A percentile compares a stretch with the other conserved stretches of the same genome.
Conservation (phyloP, 2,113 vertebrate genomes). For the Ornithorhynchus anatinus region DNA sequence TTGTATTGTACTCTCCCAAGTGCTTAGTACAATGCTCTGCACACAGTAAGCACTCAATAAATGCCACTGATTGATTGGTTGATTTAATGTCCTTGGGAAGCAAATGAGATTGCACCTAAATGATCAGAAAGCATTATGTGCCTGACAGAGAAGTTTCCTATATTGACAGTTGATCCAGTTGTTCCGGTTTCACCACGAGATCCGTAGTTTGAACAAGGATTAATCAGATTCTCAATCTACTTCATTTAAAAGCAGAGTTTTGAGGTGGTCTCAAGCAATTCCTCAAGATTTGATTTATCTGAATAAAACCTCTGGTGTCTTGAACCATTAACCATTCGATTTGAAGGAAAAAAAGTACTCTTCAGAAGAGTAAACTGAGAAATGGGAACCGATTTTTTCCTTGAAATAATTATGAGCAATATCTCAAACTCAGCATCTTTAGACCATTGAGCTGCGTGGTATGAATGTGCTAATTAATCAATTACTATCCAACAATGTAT, state of each 20-base stretch:
- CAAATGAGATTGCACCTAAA: constrained; percentile 51
- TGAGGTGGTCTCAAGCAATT: not conserved
- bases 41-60: too few relatives aligned
- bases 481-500: constrained; percentile 51
- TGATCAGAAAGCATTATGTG: constrained; percentile 38
- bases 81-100: constrained; percentile 50
- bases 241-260: constrained; percentile 26
- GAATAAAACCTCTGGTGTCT: constrained; percentile 53
- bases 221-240: not conserved
- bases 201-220: constrained; percentile 9
- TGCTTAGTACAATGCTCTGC: too few relatives aligned
- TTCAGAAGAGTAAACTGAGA: constrained; percentile 50
- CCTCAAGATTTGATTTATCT: constrained; percentile 34
- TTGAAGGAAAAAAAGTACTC: not conserved
- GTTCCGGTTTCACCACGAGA: constrained; percentile 2
- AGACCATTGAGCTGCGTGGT: constrained; percentile 52
- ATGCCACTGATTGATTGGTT: too few relatives aligned
- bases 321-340: constrained; percentile 42
- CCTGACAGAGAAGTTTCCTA: constrained; percentile 46
- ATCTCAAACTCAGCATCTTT: constrained; percentile 66
- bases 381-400: constrained; percentile 46
- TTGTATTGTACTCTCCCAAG: too few relatives aligned
- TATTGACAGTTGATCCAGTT: constrained; percentile 15
- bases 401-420: constrained; percentile 60
- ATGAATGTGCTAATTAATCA: constrained; percentile 72